Evolutionary conservation across 2,797 vertebrate genomes (phyloP).

Genomic region (Aplochiton taeniatus): DNA sequence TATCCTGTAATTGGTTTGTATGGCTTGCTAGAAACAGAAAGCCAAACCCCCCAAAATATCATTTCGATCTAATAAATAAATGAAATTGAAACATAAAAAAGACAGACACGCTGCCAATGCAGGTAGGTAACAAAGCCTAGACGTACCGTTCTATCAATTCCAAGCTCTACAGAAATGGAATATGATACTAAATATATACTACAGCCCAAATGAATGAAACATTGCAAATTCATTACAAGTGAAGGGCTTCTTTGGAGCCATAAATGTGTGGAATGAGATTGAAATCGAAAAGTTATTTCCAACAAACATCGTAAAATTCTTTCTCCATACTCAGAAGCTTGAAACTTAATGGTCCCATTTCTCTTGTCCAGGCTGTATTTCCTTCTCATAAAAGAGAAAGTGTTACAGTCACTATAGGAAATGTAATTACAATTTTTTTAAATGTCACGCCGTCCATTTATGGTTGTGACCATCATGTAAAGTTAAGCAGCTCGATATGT

Average conservation of each 20-base stretch:
- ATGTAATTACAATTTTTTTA: constrained; percentile 61
- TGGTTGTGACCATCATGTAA: constrained; percentile 44
- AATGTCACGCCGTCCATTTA: constrained; percentile 63
- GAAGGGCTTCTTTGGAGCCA: constrained; percentile 70
- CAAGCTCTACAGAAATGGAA: constrained; percentile 54
- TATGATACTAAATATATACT: constrained; percentile 64
- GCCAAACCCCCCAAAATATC: constrained; percentile 35
- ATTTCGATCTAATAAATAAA: constrained; percentile 63
- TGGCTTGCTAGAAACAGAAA: constrained; percentile 37
- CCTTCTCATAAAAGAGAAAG: constrained; percentile 57
- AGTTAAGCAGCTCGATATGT: constrained; percentile 21
- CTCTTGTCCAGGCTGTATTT: constrained; percentile 45
- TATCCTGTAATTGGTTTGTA: constrained; percentile 48
- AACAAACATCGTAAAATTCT: constrained; percentile 71
- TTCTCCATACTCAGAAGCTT: constrained; percentile 47
- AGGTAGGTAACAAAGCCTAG: constrained; percentile 29
- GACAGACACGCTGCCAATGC: constrained; percentile 36
- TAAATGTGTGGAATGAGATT: constrained; percentile 75
- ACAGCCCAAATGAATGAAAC: constrained; percentile 59
- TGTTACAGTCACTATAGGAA: constrained; percentile 37
- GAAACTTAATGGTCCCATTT: constrained; percentile 49
- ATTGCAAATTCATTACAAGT: constrained; percentile 69
- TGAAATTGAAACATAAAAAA: constrained; percentile 57
- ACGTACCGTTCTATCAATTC: constrained; percentile 56
- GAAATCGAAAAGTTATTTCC: constrained; percentile 75